These are phyloP conservation scores for Phaetusa simplex DNA, from an alignment of 2,113 vertebrate genomes.

Conservation along the genomic window DNA sequence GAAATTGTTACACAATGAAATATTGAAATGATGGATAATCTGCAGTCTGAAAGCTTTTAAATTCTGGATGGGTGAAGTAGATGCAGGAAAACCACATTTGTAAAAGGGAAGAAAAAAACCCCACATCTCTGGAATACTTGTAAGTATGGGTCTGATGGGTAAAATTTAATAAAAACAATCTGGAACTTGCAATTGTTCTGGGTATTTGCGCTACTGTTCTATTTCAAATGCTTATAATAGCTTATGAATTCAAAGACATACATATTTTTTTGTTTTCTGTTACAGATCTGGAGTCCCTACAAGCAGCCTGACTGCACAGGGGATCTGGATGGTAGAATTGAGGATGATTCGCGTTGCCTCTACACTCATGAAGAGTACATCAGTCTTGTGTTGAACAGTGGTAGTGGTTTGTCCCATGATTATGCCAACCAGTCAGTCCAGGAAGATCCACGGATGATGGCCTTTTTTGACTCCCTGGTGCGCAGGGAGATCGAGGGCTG, in stretches of 20 bases:
- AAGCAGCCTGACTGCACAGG: conserved; percentile 93
- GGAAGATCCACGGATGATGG: conserved; percentile 99
- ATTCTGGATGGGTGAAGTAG: background rate
- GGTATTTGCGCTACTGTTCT: background rate
- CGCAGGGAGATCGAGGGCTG: conserved; percentile 96
- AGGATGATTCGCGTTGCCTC: conserved; percentile 93
- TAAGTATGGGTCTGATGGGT: background rate
- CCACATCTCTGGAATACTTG: background rate
- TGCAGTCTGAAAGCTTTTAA: background rate
- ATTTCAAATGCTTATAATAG: background rate
- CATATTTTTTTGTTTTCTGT: background rate
- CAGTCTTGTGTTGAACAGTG: conserved; percentile 95
- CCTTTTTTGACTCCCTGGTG: conserved; percentile 97
- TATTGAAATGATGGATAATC: conserved; percentile 16
- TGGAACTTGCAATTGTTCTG: background rate
- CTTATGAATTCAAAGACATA: background rate
- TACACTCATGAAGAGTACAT: conserved; percentile 99
- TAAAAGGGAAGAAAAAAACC: background rate
- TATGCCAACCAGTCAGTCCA: conserved; percentile 97
- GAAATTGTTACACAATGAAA: conserved; percentile 28
- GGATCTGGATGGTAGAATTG: conserved; percentile 91
- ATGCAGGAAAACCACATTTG: background rate
- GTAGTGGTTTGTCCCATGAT: conserved; percentile 94
- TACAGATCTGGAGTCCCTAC: conserved; percentile 96
- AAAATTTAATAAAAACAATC: background rate